phyloP scores from a whole-genome alignment of 2,113 vertebrate genomes.

The Oryzias melastigma region DNA sequence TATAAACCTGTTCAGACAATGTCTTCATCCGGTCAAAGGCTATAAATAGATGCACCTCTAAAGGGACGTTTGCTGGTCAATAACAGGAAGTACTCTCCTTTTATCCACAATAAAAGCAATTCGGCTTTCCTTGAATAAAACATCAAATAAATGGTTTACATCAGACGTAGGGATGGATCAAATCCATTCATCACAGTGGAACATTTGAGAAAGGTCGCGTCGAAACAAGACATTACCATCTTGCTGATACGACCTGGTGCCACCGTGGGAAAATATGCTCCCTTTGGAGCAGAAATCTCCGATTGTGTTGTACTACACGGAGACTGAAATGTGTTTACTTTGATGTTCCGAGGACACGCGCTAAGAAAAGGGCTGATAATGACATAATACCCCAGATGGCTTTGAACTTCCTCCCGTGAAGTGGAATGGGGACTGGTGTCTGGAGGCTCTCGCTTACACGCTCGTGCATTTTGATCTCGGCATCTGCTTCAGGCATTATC shows the following conservation, averaged over 20 bases:
- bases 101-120: too few species aligned
- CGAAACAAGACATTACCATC: constrained; percentile 24
- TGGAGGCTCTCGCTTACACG: constrained; percentile 50
- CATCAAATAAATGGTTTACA: too few species aligned
- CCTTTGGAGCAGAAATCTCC: constrained; percentile 41
- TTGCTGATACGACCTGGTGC: constrained; percentile 3
- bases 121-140: too few species aligned
- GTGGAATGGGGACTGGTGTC: constrained; percentile 49
- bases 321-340: constrained; percentile 53
- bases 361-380: constrained; percentile 59
- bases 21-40: constrained; percentile 33
- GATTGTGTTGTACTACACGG: constrained; percentile 36
- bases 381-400: constrained; percentile 51
- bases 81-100: too few species aligned
- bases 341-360: constrained; percentile 57
- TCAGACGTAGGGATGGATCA: not conserved
- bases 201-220: not conserved
- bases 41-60: constrained; percentile 34
- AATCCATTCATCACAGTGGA: constrained; percentile 1
- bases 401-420: constrained; percentile 60
- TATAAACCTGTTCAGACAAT: too few species aligned
- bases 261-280: constrained; percentile 9
- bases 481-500: constrained; percentile 59
- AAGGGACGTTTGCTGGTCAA: constrained; percentile 4
- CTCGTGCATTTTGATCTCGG: constrained; percentile 63